Evolutionary conservation across 1,140 invertebrate species (phyloP), one percentile per base, ranked within the genome.

Genomic region (Calephelis nemesis): DNA sequence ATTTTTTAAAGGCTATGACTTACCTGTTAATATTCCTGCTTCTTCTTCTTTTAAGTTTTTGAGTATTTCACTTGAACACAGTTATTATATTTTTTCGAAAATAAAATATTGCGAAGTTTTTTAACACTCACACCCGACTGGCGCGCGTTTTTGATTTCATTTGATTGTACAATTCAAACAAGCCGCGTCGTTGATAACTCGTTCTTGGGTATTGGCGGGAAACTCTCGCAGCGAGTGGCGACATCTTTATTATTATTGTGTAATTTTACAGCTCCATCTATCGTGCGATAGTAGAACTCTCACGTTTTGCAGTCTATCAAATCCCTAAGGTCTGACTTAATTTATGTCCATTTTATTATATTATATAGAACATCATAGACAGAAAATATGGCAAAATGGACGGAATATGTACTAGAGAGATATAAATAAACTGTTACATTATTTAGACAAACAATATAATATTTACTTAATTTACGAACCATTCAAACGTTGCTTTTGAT

Each of bases 91-190:
- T 63, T 63, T 42, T 63, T 63, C 62, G 62, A 47, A 63, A 63
- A 15, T 9, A 45, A 45, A 45, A 45, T 15, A 13, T 45, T 15
- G 6, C 42, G 13, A 45, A 13, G 42, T 12, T 67, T 62, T 49
- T 67, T 48, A 70, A 70, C 68, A 69, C 67, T 70, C 74, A 73
- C 71, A 67, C 62, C 72, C 72, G 73, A 47, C 70, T 84, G 76
- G 72, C 75, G 77, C 86, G 86, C 79, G 83, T 79, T 87, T 87
- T 87, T 87, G 83, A 80, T 83, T 75, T 81, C 79, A 80, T 84
- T 88, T 87, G 84, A 82, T 83, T 82, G 75, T 79, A 73, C 76
- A 81, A 77, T 90, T 90, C 84, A 75, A 88, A 88, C 81, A 74
- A 78, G 81, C 84, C 85, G 84, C 84, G 68, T 76, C 49, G 19